These are phyloP conservation scores for Drosophila emarginata DNA, from an alignment of 2,888 invertebrate species.

Conservation along the genomic window DNA sequence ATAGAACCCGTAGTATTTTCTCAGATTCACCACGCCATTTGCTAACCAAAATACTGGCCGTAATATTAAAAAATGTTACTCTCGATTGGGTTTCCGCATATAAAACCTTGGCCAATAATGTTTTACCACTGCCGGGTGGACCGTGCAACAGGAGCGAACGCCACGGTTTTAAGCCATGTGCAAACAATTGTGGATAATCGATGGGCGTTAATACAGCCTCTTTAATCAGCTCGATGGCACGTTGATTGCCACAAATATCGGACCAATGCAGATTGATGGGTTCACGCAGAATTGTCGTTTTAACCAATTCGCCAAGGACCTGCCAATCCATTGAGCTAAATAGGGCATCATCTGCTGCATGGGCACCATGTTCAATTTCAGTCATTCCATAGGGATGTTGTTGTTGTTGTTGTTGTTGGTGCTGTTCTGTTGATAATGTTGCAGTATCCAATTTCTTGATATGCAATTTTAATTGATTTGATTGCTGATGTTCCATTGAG, in stretches of 20 bases:
- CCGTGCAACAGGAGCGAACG: slow-evolving; percentile 88
- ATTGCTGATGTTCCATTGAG: slow-evolving; percentile 23
- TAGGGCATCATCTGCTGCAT: slow-evolving; percentile 61
- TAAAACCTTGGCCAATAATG: slow-evolving; percentile 93
- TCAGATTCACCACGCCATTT: slow-evolving; percentile 99
- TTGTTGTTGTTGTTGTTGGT: slow-evolving; percentile 24
- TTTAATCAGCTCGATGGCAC: slow-evolving; percentile 90
- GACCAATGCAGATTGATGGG: slow-evolving; percentile 89
- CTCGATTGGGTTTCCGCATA: slow-evolving; percentile 88
- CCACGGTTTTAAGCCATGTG: slow-evolving; percentile 90
- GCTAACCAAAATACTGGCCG: slow-evolving; percentile 94
- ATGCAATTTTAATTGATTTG: slow-evolving; percentile 58
- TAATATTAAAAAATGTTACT: slow-evolving; percentile 94
- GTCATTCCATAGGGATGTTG: slow-evolving; percentile 28
- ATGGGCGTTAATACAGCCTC: slow-evolving; percentile 93
- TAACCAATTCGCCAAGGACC: slow-evolving; percentile 81
- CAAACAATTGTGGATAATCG: slow-evolving; percentile 88
- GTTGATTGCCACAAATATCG: slow-evolving; percentile 90
- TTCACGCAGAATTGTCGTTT: slow-evolving; percentile 80
- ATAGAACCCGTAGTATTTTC: slow-evolving; percentile 93
- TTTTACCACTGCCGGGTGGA: slow-evolving; percentile 90
- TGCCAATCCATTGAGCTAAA: slow-evolving; percentile 75
- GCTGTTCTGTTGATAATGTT: slow-evolving; percentile 2
- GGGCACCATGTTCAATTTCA: slow-evolving; percentile 70
- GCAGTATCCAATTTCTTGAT: slow-evolving; percentile 65